Percentiles rank a stretch among this genome's conserved stretches.
Evolutionary conservation across 1,140 invertebrate species (phyloP).

Genomic region (Dendrolimus punctatus): DNA sequence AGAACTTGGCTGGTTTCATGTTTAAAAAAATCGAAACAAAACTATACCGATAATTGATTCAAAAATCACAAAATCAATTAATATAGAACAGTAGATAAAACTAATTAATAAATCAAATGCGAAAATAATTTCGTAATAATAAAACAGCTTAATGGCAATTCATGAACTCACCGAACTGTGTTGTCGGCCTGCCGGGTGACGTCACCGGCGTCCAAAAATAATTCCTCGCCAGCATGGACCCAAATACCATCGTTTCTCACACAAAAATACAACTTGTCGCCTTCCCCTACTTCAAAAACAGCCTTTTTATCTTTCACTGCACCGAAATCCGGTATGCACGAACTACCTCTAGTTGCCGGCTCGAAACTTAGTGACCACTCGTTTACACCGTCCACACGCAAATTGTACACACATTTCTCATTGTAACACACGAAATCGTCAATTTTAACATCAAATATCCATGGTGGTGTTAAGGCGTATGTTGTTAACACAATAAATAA

Average conservation of each 20-base stretch:
- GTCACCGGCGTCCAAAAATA: conserved; percentile 48
- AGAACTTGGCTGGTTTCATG: no score
- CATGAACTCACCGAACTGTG: conserved; percentile 22
- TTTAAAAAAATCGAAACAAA: no score
- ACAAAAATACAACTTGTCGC: conserved; percentile 43
- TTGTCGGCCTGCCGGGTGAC: conserved; percentile 27
- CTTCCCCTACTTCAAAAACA: conserved; percentile 19
- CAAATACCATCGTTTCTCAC: conserved; percentile 34
- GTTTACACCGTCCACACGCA: conserved; percentile 39
- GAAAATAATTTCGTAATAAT: no score
- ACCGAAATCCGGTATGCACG: conserved; percentile 20
- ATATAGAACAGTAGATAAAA: no score
- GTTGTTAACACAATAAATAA: conserved; percentile 49
- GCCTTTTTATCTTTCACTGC: conserved; percentile 17
- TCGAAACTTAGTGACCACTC: conserved; percentile 46
- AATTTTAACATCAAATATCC: conserved; percentile 42
- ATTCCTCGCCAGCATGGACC: conserved; percentile 36
- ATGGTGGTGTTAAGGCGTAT: conserved; percentile 34
- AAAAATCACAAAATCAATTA: no score
- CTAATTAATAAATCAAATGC: no score
- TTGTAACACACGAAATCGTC: conserved; percentile 30
- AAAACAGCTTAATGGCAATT: no score
- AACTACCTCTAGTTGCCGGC: conserved; percentile 18
- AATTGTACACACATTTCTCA: conserved; percentile 42
- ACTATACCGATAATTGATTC: no score